Evolutionary conservation across 92 coral and sea anemone genomes (phyloP), one percentile per base, ranked within the genome.

Genomic region (Anthopleura xanthogrammica): DNA sequence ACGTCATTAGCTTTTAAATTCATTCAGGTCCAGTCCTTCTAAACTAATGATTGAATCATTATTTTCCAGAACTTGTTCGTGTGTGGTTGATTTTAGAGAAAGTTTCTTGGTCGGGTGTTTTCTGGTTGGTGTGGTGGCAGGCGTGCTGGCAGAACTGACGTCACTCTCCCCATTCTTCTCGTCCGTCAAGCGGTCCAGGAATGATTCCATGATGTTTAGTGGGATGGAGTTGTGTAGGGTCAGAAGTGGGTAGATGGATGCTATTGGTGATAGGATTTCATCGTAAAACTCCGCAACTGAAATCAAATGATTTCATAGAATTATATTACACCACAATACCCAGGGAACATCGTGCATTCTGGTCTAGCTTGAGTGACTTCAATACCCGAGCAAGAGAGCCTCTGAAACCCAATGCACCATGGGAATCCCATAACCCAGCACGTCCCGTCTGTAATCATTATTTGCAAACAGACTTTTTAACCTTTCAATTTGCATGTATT

Each of bases 281-380:
- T 85, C 87, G 77, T 88, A 91, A 82, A 91, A 93, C 56, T 91
- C 97, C 71, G 94, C 91, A 87, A 93, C 97, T 93, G 23, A 52
- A 71, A 66, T 4, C 42, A 16, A 24, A 60, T 4, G 12, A 75
- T 12, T 9, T 12, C 77, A 73, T 19, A 73, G 36, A 29, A 29
- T 29, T 29, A 29, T 29, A 29, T 29, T 29, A 29, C 36, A 46
- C 50, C 50, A 2, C 50, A 46, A 46, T 46, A 29, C 36, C 36
- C 36, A 29, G 36, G 36, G 36, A 29, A 29, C 36, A 29, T 29
- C 36, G 50, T 46, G 50, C 50, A 46, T 46, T 46, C 7, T 46
- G 50, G 50, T 5, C 50, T 46, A 46, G 50, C 50, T 46, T 46
- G 50, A 46, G 50, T 46, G 50, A 46, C 50, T 46, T 46, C 9